A percentile compares a stretch with the other conserved stretches of the same genome.
These are phyloP conservation scores for Peromyscus nudipes DNA, from an alignment of 2,797 vertebrate species.

Conservation along the genomic window DNA sequence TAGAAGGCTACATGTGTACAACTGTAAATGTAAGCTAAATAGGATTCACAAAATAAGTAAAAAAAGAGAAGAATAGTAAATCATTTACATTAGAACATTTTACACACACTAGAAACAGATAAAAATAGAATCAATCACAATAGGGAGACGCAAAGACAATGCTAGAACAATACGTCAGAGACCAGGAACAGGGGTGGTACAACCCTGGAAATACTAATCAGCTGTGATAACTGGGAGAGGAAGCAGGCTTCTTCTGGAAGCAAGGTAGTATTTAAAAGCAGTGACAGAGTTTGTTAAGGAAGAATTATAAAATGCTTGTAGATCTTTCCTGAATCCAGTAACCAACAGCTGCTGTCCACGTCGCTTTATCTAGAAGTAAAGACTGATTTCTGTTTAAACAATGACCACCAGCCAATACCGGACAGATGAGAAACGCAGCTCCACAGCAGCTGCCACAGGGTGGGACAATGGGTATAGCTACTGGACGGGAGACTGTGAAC, in stretches of 20 bases:
- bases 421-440: not conserved
- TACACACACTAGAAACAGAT: constrained; percentile 73
- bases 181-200: constrained; percentile 29
- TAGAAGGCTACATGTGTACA: constrained; percentile 17
- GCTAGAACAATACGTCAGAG: constrained; percentile 56
- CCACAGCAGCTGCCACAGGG: not conserved
- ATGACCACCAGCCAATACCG: constrained; percentile 34
- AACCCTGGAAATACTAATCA: constrained; percentile 38
- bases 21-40: constrained; percentile 65
- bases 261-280: constrained; percentile 50
- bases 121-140: constrained; percentile 37
- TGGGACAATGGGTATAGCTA: not conserved
- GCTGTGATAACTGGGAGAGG: constrained; percentile 46
- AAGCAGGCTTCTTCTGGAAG: constrained; percentile 53
- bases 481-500: not conserved
- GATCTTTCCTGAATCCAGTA: constrained; percentile 54
- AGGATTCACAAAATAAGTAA: constrained; percentile 52
- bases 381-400: not conserved
- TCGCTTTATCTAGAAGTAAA: constrained; percentile 4
- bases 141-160: constrained; percentile 37
- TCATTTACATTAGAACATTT: constrained; percentile 65
- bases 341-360: constrained; percentile 16
- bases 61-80: constrained; percentile 65
- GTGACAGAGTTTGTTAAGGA: constrained; percentile 63
- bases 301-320: constrained; percentile 68